Conservation (phyloP, 2,888 invertebrate species). For the Branchipolynoe longqiensis region DNA sequence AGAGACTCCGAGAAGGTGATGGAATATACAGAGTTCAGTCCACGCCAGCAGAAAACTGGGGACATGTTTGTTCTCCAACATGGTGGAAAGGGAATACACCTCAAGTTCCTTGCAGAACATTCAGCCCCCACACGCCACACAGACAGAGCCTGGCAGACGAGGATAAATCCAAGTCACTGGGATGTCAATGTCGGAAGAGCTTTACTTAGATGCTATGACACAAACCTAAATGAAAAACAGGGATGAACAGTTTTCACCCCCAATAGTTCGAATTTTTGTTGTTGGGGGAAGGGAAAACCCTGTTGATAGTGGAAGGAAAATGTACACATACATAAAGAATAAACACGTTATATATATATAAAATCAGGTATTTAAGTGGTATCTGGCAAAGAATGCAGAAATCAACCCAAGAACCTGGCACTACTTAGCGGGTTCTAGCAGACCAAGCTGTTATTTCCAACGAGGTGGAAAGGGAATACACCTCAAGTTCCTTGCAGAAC, state of each 20-base stretch:
- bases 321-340: no score
- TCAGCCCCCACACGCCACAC: slow-evolving; percentile 64
- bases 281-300: slow-evolving; percentile 63
- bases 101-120: slow-evolving; percentile 67
- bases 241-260: no score
- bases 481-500: slow-evolving; percentile 68
- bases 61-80: slow-evolving; percentile 73
- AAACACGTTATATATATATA: no score
- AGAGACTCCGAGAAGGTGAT: slow-evolving; percentile 70
- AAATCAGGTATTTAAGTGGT: no score
- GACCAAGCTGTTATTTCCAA: slow-evolving; percentile 73
- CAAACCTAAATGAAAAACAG: no score
- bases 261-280: no score
- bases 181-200: slow-evolving; percentile 44
- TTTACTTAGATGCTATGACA: no score
- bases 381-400: no score
- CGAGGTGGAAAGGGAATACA: slow-evolving; percentile 74
- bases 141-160: slow-evolving; percentile 57
- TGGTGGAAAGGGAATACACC: slow-evolving; percentile 75
- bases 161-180: slow-evolving; percentile 28
- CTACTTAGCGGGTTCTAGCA: no score
- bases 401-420: no score
- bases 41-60: slow-evolving; percentile 65
- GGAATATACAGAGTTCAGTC: slow-evolving; percentile 74
- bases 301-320: no score